Conservation (phyloP, 2,797 vertebrate species). For the Yasuhikotakia modesta region DNA sequence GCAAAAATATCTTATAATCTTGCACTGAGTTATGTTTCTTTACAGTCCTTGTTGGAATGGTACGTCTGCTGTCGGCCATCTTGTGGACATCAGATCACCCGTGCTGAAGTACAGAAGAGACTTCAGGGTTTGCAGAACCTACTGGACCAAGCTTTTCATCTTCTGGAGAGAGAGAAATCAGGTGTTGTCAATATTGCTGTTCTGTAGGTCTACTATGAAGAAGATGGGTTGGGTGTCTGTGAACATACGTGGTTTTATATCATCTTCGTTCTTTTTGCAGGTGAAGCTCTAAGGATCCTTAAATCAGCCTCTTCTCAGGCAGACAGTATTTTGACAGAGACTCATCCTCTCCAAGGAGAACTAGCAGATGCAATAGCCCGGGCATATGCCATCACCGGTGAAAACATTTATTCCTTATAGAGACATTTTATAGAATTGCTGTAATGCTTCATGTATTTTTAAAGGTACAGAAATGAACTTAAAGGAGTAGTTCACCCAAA, state of each 20-base stretch:
- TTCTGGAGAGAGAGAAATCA: slow-evolving; percentile 73
- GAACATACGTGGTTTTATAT: background rate
- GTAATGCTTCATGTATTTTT: too few species aligned
- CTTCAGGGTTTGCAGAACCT: slow-evolving; percentile 72
- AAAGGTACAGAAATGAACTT: background rate
- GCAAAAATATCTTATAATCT: too few species aligned
- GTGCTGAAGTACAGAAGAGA: slow-evolving; percentile 61
- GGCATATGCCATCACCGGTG: slow-evolving; percentile 84
- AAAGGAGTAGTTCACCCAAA: too few species aligned
- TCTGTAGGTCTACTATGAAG: background rate
- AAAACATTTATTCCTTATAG: slow-evolving; percentile 4
- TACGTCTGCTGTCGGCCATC: slow-evolving; percentile 64
- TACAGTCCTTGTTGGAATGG: slow-evolving; percentile 47
- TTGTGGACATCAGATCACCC: slow-evolving; percentile 63
- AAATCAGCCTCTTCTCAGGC: slow-evolving; percentile 68
- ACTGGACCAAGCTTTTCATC: slow-evolving; percentile 70
- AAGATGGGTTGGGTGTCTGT: background rate
- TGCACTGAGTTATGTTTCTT: background rate
- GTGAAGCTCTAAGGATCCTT: slow-evolving; percentile 75
- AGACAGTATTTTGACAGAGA: slow-evolving; percentile 75
- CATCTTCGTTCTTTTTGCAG: slow-evolving; percentile 66
- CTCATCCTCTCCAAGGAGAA: slow-evolving; percentile 83
- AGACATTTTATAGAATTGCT: background rate
- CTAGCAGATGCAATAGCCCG: slow-evolving; percentile 85
- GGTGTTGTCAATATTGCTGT: slow-evolving; percentile 70